phyloP scores from a whole-genome alignment of 92 coral and sea anemone genomes.

The Galaxea fascicularis region DNA sequence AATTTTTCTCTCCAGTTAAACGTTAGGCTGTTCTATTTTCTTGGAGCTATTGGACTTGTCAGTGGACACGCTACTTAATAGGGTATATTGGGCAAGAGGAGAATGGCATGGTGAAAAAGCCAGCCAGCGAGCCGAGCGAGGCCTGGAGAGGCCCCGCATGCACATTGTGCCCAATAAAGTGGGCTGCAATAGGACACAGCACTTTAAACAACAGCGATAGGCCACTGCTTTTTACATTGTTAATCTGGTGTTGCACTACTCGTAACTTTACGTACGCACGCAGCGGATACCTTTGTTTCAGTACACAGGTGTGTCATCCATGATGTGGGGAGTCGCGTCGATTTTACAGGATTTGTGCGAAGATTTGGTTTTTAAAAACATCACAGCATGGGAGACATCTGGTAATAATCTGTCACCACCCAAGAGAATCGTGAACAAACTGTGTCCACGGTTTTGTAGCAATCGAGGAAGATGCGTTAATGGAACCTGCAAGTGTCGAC shows the following conservation, averaged over 20 bases:
- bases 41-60: too few relatives aligned
- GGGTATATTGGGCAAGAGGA: too few relatives aligned
- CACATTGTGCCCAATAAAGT: too few relatives aligned
- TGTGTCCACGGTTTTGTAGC: constrained; percentile 89
- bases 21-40: too few relatives aligned
- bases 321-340: constrained; percentile 61
- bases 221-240: not conserved
- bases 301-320: constrained; percentile 70
- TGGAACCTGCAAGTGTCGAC: constrained; percentile 85
- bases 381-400: constrained; percentile 66
- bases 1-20: too few relatives aligned
- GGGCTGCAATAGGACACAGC: too few relatives aligned
- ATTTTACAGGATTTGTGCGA: constrained; percentile 77
- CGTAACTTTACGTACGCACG: not conserved
- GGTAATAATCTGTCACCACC: constrained; percentile 60
- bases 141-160: too few relatives aligned
- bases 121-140: too few relatives aligned
- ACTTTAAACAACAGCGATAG: not conserved
- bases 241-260: not conserved
- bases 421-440: constrained; percentile 38
- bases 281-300: not conserved
- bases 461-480: constrained; percentile 78
- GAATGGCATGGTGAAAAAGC: too few relatives aligned
- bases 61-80: too few relatives aligned
- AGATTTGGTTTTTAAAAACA: constrained; percentile 65